Evolutionary conservation across 2,888 invertebrate species (phyloP).

Genomic region (Allacma fusca): DNA sequence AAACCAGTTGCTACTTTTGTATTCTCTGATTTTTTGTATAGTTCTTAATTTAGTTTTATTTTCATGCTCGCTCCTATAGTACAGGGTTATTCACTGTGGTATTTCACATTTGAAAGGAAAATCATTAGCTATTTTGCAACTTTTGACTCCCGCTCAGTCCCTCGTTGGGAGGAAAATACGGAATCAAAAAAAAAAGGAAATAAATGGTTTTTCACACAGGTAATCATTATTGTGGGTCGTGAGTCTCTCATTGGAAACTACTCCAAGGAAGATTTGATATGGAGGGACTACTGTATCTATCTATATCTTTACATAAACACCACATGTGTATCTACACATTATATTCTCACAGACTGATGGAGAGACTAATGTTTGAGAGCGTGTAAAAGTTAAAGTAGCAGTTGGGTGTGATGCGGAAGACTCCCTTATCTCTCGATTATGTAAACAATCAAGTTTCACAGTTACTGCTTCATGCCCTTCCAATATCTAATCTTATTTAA

Average conservation of each 20-base stretch:
- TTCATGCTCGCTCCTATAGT: too few species aligned
- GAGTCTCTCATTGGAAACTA: too few species aligned
- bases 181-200: neutral
- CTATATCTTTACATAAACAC: too few species aligned
- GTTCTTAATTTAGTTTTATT: too few species aligned
- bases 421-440: neutral
- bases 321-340: too few species aligned
- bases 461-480: constrained; percentile 1
- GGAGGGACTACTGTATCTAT: too few species aligned
- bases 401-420: constrained; percentile 16
- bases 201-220: neutral
- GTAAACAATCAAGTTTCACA: constrained; percentile 12
- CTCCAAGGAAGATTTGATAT: too few species aligned
- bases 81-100: too few species aligned
- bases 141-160: neutral
- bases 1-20: too few species aligned
- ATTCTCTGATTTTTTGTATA: too few species aligned
- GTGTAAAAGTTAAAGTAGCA: neutral
- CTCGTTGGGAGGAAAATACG: neutral
- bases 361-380: neutral
- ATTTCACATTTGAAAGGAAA: too few species aligned
- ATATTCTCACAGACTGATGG: neutral
- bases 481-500: neutral
- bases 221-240: neutral
- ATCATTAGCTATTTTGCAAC: neutral